Conservation (phyloP, 2,888 invertebrate genomes). For the Frankliniella intonsa region DNA sequence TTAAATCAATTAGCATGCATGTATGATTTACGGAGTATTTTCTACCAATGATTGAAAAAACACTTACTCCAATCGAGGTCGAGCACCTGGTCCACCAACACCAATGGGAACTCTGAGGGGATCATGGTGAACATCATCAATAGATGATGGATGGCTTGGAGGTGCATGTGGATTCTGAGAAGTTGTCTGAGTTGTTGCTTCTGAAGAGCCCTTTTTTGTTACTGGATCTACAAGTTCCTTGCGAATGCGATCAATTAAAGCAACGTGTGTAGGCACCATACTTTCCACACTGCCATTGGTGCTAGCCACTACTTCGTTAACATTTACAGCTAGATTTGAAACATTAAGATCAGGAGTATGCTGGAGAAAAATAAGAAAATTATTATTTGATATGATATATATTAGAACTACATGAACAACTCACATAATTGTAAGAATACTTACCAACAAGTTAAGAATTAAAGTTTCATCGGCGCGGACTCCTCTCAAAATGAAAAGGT, state of each 20-base stretch:
- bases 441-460: constrained; percentile 63
- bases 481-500: constrained; percentile 62
- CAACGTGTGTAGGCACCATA: constrained; percentile 61
- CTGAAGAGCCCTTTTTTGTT: constrained; percentile 45
- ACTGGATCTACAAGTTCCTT: constrained; percentile 64
- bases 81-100: neutral
- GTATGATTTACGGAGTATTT: constrained; percentile 40
- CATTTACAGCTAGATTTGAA: constrained; percentile 57
- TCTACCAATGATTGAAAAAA: constrained; percentile 46
- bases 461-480: constrained; percentile 58
- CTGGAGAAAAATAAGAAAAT: constrained; percentile 46
- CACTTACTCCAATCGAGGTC: constrained; percentile 29
- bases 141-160: constrained; percentile 29
- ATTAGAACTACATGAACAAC: constrained; percentile 28
- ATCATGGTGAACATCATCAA: constrained; percentile 32
- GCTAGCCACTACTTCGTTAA: constrained; percentile 54
- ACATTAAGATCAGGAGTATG: constrained; percentile 55
- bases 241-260: constrained; percentile 57
- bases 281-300: constrained; percentile 56
- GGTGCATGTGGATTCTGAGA: constrained; percentile 40
- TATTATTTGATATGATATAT: neutral
- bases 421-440: constrained; percentile 30
- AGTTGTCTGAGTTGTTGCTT: constrained; percentile 51
- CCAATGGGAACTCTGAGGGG: constrained; percentile 30
- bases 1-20: constrained; percentile 36